These are phyloP conservation scores for Indicator maculatus DNA, from an alignment of 2,113 vertebrate genomes.

Conservation along the genomic window DNA sequence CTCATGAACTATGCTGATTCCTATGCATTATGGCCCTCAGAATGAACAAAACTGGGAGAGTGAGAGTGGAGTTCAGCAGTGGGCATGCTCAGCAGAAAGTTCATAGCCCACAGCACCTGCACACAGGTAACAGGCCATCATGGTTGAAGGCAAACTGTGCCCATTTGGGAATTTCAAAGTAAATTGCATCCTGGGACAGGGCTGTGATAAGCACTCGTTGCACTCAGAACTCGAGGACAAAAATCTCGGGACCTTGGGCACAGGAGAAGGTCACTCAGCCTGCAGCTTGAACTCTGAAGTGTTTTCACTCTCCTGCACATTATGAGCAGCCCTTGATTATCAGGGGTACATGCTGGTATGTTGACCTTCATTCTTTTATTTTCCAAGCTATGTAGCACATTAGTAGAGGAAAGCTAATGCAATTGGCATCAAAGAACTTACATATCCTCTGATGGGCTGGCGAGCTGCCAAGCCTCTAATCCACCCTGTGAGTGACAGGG, in stretches of 20 bases:
- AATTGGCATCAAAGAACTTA: slow-evolving; percentile 73
- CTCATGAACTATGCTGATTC: neutral
- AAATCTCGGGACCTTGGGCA: neutral
- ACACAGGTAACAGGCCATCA: slow-evolving; percentile 3
- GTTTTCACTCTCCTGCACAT: slow-evolving; percentile 55
- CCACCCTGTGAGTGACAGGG: slow-evolving; percentile 56
- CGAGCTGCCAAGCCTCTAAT: slow-evolving; percentile 62
- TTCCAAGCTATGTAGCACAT: slow-evolving; percentile 70
- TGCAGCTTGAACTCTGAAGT: slow-evolving; percentile 4
- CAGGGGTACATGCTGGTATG: slow-evolving; percentile 39
- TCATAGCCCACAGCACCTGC: slow-evolving; percentile 24
- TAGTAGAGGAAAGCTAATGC: slow-evolving; percentile 65
- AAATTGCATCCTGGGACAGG: slow-evolving; percentile 50
- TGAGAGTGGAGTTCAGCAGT: neutral
- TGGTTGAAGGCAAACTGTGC: slow-evolving; percentile 45
- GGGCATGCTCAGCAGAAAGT: neutral
- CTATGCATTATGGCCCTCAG: neutral
- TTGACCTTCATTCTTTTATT: slow-evolving; percentile 72
- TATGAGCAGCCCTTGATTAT: slow-evolving; percentile 42
- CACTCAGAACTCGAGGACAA: slow-evolving; percentile 43
- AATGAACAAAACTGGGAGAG: neutral
- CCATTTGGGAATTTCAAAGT: slow-evolving; percentile 52
- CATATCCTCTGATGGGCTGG: slow-evolving; percentile 55
- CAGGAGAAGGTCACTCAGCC: slow-evolving; percentile 51
- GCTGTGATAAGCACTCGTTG: neutral